A percentile compares a stretch with the other conserved stretches of the same genome.
Conservation (phyloP, 2,888 invertebrate genomes). For the Chloroclysta siterata region DNA sequence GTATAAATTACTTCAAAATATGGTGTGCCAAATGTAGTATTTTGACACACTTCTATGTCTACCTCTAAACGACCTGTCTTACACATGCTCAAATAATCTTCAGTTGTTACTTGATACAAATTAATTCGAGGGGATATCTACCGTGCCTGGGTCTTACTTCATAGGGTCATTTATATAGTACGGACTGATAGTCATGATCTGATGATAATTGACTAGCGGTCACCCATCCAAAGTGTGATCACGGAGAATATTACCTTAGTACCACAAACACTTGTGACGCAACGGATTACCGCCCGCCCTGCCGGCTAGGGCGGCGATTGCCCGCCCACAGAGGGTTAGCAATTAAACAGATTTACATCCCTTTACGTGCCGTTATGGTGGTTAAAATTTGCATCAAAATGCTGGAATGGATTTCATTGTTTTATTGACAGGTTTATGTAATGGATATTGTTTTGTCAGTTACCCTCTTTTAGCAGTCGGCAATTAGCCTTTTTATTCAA, state of each 20-base stretch:
- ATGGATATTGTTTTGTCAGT: constrained; percentile 17
- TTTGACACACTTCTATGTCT: no score
- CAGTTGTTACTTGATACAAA: no score
- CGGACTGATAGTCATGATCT: no score
- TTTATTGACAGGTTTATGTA: constrained; percentile 38
- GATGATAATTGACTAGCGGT: no score
- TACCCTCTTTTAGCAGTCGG: neutral
- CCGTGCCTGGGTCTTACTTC: no score
- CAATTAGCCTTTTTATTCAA: no score
- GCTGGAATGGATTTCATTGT: constrained; percentile 35
- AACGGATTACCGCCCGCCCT: constrained; percentile 35
- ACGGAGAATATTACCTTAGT: neutral
- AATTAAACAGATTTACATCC: constrained; percentile 64
- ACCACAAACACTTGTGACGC: constrained; percentile 4
- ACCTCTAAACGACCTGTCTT: no score
- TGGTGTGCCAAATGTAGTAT: no score
- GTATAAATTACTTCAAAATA: no score
- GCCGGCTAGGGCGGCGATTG: constrained; percentile 29
- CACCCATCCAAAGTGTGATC: neutral
- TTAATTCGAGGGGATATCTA: no score
- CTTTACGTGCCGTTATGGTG: constrained; percentile 54
- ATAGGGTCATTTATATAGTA: no score
- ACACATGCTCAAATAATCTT: no score
- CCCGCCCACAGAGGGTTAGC: constrained; percentile 50
- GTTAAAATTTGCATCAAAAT: constrained; percentile 63